A percentile compares a stretch with the other conserved stretches of the same genome.
phyloP scores from a whole-genome alignment of 2,797 vertebrate genomes.

The Rhadinocentrus ornatus region DNA sequence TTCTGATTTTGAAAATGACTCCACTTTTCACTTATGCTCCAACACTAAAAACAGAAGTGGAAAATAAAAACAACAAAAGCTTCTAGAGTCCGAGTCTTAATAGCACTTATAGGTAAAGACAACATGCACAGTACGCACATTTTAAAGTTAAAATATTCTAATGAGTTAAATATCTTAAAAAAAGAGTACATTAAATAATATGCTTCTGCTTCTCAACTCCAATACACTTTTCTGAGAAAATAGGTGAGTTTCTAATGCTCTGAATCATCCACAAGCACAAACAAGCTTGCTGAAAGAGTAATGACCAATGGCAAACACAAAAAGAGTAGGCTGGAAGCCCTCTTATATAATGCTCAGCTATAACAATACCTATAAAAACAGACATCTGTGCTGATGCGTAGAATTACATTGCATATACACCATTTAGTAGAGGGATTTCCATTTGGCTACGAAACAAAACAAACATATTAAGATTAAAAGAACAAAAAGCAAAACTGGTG shows the following conservation, averaged over 20 bases:
- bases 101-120: slow-evolving; percentile 38
- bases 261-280: slow-evolving; percentile 70
- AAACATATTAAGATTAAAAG: slow-evolving; percentile 1
- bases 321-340: slow-evolving; percentile 60
- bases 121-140: slow-evolving; percentile 36
- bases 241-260: slow-evolving; percentile 58
- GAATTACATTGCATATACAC: slow-evolving; percentile 37
- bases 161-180: slow-evolving; percentile 11
- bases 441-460: slow-evolving; percentile 12
- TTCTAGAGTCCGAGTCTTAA: slow-evolving; percentile 23
- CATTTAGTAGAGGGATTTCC: slow-evolving; percentile 15
- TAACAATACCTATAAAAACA: slow-evolving; percentile 56
- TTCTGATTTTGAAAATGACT: slow-evolving; percentile 37
- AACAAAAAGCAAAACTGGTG: slow-evolving; percentile 31
- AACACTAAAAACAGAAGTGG: slow-evolving; percentile 28
- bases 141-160: slow-evolving; percentile 12
- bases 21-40: slow-evolving; percentile 52
- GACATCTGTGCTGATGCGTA: slow-evolving; percentile 52
- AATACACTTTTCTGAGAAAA: slow-evolving; percentile 32
- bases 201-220: slow-evolving; percentile 38
- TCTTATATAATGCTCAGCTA: slow-evolving; percentile 60
- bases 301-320: slow-evolving; percentile 50
- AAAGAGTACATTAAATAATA: slow-evolving; percentile 6
- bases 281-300: slow-evolving; percentile 60
- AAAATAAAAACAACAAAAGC: neutral